phyloP scores from a whole-genome alignment of 2,888 invertebrate genomes.

The Ecliptopera silaceata region DNA sequence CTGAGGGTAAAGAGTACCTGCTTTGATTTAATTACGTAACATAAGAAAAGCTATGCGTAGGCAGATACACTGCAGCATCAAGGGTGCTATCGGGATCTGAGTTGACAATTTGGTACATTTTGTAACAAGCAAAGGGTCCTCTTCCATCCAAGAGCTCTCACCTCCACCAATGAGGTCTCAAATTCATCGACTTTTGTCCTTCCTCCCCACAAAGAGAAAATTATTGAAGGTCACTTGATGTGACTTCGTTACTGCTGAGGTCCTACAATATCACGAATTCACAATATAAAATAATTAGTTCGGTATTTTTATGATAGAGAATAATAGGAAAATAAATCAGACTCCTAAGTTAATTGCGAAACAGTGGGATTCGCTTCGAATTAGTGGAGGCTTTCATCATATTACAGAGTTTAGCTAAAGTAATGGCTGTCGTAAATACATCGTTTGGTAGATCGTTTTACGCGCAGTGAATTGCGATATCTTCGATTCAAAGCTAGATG shows the following conservation, averaged over 20 bases:
- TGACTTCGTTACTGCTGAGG: conserved; percentile 47
- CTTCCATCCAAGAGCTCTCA: conserved; percentile 47
- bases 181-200: conserved; percentile 61
- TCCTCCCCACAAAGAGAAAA: conserved; percentile 57
- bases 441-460: conserved; percentile 8
- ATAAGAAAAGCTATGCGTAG: conserved; percentile 30
- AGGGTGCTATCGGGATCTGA: conserved; percentile 61
- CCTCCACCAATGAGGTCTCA: conserved; percentile 55
- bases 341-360: conserved; percentile 34
- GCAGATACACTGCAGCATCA: conserved; percentile 51
- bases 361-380: conserved; percentile 33
- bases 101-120: conserved; percentile 75
- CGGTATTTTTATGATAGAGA: conserved; percentile 17
- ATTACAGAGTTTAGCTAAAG: conserved; percentile 42
- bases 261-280: conserved; percentile 26
- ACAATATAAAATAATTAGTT: conserved; percentile 17
- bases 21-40: conserved; percentile 27
- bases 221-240: conserved; percentile 56
- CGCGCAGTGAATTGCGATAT: conserved; percentile 11
- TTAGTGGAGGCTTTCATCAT: conserved; percentile 44
- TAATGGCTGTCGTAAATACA: conserved; percentile 42
- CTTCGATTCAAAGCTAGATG: not conserved
- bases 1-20: too few species aligned
- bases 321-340: conserved; percentile 37
- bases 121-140: conserved; percentile 61